Evolutionary conservation across 2,113 vertebrate species (phyloP), one percentile per base, ranked within the genome.

Genomic region (Ptyas mucosa): DNA sequence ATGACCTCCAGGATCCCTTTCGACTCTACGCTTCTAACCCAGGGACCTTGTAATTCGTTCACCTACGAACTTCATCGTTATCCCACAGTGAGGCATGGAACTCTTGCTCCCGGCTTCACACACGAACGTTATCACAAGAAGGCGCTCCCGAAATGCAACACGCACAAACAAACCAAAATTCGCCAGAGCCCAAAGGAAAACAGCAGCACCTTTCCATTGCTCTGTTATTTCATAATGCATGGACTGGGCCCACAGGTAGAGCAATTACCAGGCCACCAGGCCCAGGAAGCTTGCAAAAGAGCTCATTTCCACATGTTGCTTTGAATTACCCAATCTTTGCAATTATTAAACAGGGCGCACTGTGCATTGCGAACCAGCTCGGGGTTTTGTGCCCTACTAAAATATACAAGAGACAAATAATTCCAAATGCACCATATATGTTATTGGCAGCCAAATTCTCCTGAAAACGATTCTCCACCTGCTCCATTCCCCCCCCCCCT

Each of bases 131-230:
- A 14, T 69, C 5, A n/a, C 64, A n/a, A 34, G 29, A 34, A 69
- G 12, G 64, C 1, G 1, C n/a, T 0, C 0, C 29, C 0, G 6
- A 69, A 69, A 34, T 15, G 7, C 64, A n/a, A 34, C 12, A 34
- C 12, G 1, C 64, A 69, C 12, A 5, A 34, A 34, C 0, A 5
- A 15, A 34, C 64, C 29, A 12, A 34, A 34, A 69, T 34, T 14
- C 5, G 5, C 15, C 64, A 15, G 29, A 69, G 14, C 64, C 64
- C 29, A 2, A 69, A 69, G 64, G 2, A 69, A 34, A 69, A 69
- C 1, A 69, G 12, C 64, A 34, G 7, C 5, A 15, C 1, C 1
- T 14, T 34, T 29, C 64, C 29, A 34, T 8, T 29, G 5, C 12
- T 69, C 64, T n/a, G 12, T 46, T 6, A 6, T n/a, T 69, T n/a